phyloP scores from a whole-genome alignment of 2,797 vertebrate genomes.

The Enteromius unitaeniatus region DNA sequence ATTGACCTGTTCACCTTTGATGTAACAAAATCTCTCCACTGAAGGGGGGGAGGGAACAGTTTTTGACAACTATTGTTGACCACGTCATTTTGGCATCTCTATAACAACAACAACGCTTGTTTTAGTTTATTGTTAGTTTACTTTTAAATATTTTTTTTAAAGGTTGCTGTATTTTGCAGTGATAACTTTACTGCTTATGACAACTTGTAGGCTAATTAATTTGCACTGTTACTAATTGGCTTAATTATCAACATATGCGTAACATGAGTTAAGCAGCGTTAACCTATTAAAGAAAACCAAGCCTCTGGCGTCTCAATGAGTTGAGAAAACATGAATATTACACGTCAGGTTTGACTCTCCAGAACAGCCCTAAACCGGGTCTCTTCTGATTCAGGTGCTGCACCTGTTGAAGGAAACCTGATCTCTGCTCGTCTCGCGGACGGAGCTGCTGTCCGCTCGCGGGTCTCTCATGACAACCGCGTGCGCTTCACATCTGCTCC shows the following conservation, averaged over 20 bases:
- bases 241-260: neutral
- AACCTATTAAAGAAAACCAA: neutral
- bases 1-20: constrained; percentile 74
- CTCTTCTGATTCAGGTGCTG: constrained; percentile 63
- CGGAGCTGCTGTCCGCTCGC: neutral
- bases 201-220: neutral
- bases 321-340: neutral
- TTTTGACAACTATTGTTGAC: constrained; percentile 46
- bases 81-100: neutral
- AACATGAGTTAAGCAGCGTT: neutral
- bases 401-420: constrained; percentile 69
- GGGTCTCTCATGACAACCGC: constrained; percentile 58
- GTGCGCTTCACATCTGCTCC: constrained; percentile 82
- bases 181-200: neutral
- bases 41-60: constrained; percentile 65
- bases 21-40: constrained; percentile 48
- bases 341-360: neutral
- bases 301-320: neutral
- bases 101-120: neutral
- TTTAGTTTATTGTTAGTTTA: neutral
- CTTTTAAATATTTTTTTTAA: neutral
- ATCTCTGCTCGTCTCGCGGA: constrained; percentile 71
- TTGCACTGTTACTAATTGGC: neutral
- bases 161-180: neutral
- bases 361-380: constrained; percentile 2